These are phyloP conservation scores for Drosophila histrio DNA, from an alignment of 2,888 invertebrate species.

Conservation along the genomic window DNA sequence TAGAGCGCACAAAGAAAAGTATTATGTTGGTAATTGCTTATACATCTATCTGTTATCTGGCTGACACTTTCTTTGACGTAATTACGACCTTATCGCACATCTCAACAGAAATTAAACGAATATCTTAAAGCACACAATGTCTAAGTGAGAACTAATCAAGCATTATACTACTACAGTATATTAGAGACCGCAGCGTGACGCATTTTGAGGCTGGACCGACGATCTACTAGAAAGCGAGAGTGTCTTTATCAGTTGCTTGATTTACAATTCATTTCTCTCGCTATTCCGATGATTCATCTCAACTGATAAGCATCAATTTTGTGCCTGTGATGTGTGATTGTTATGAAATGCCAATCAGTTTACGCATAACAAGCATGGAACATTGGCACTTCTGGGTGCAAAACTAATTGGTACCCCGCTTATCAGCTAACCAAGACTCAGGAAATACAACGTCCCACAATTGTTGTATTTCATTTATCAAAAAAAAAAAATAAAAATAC, in stretches of 20 bases:
- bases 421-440: constrained; percentile 7
- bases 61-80: constrained; percentile 28
- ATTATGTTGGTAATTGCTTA: not conserved
- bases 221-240: constrained; percentile 38
- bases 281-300: constrained; percentile 23
- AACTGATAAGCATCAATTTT: constrained; percentile 14
- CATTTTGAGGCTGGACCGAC: not conserved
- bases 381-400: not conserved
- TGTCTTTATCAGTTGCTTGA: constrained; percentile 3
- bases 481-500: not conserved
- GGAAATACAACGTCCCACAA: constrained; percentile 4
- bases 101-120: not conserved
- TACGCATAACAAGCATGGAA: constrained; percentile 1
- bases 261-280: not conserved
- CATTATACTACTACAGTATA: too few relatives aligned
- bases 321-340: constrained; percentile 23
- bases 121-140: constrained; percentile 15
- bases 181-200: constrained; percentile 52
- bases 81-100: constrained; percentile 28
- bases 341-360: constrained; percentile 26
- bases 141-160: constrained; percentile 9
- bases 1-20: not conserved
- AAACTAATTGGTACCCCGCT: constrained; percentile 1
- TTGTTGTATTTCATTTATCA: constrained; percentile 6
- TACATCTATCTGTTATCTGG: not conserved